Percentiles rank a stretch among this genome's conserved stretches.
phyloP scores from a whole-genome alignment of 2,797 vertebrate genomes.

The Emys orbicularis region DNA sequence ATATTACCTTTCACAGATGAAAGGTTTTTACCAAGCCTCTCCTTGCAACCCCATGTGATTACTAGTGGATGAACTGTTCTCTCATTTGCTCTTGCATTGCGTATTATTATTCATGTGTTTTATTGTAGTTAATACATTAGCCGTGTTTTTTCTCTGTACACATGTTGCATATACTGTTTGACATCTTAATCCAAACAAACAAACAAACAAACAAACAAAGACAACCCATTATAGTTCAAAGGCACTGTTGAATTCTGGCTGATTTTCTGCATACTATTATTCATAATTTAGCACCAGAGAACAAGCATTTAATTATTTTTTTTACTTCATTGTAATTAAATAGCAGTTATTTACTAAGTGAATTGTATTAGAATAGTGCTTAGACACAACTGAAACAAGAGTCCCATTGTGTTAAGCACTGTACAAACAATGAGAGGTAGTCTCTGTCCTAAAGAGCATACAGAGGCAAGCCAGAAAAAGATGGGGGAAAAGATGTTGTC shows the following conservation, averaged over 20 bases:
- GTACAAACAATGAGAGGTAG: background rate
- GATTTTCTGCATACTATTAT: background rate
- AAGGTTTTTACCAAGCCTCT: background rate
- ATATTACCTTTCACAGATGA: rapidly evolving
- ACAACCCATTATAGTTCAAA: background rate
- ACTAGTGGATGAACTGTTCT: background rate
- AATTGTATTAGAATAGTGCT: background rate
- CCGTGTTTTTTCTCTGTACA: background rate
- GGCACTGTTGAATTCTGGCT: background rate
- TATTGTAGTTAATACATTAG: background rate
- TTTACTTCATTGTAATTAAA: rapidly evolving
- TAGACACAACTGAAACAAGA: background rate
- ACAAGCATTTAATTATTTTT: background rate
- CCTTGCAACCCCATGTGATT: background rate
- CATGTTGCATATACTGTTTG: background rate
- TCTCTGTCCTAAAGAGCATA: background rate
- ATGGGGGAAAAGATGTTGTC: background rate
- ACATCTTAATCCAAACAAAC: background rate
- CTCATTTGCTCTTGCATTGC: background rate
- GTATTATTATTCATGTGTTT: background rate
- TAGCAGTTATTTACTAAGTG: background rate
- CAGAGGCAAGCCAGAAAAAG: background rate
- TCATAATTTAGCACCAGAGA: background rate
- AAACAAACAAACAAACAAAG: background rate
- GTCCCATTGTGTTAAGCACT: rapidly evolving